Percentiles rank a stretch among this genome's conserved stretches.
phyloP scores from a whole-genome alignment of 1,140 invertebrate genomes.

The Danaus plexippus region DNA sequence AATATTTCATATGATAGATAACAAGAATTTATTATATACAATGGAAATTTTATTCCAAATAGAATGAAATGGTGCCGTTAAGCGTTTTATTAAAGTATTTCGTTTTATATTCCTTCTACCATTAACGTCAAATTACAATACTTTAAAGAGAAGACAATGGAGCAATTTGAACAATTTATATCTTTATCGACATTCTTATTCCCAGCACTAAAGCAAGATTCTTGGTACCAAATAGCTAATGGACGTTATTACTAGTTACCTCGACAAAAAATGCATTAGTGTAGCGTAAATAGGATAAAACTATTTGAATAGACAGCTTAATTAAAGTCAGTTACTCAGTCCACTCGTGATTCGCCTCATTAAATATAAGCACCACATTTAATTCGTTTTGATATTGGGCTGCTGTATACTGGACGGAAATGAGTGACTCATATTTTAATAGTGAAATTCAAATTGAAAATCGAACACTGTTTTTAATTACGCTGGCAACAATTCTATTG shows the following conservation, averaged over 20 bases:
- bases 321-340: constrained; percentile 50
- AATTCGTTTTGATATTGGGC: constrained; percentile 35
- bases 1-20: too few relatives aligned
- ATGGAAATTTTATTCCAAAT: too few relatives aligned
- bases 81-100: too few relatives aligned
- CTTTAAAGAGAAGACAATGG: constrained; percentile 25
- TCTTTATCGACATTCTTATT: constrained; percentile 36
- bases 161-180: constrained; percentile 36
- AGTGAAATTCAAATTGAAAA: constrained; percentile 20
- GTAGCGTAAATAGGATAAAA: constrained; percentile 59
- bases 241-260: constrained; percentile 56
- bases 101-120: too few relatives aligned
- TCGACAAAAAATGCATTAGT: constrained; percentile 64
- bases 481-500: constrained; percentile 23
- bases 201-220: constrained; percentile 38
- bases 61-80: too few relatives aligned
- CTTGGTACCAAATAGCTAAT: constrained; percentile 56
- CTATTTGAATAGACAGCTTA: constrained; percentile 64
- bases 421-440: constrained; percentile 21
- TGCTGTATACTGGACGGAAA: constrained; percentile 17
- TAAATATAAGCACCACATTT: constrained; percentile 49
- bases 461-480: constrained; percentile 20
- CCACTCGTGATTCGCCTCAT: constrained; percentile 58
- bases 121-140: constrained; percentile 2
- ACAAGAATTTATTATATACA: too few relatives aligned